phyloP scores from a whole-genome alignment of 2,888 invertebrate species.

The Caradrina kadenii region DNA sequence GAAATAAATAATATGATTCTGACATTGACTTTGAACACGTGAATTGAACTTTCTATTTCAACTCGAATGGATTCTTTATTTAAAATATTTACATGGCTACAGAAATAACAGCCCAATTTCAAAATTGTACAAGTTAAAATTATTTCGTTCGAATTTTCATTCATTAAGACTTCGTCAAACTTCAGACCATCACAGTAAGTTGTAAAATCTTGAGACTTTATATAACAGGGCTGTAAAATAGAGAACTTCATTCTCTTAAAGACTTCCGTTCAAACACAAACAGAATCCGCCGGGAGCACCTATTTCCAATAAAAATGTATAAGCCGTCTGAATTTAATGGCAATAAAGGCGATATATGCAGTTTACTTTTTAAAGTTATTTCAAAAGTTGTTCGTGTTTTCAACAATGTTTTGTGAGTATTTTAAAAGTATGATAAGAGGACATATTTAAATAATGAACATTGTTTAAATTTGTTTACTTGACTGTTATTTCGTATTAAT shows the following conservation, averaged over 20 bases:
- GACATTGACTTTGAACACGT: too few species aligned
- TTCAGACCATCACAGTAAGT: not conserved
- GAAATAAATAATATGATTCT: too few species aligned
- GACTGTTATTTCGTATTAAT: too few species aligned
- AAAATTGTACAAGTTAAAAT: not conserved
- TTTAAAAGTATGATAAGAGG: too few species aligned
- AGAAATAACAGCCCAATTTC: not conserved
- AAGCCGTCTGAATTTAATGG: conserved; percentile 31
- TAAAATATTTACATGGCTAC: too few species aligned
- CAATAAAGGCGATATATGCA: conserved; percentile 37
- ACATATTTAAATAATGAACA: too few species aligned
- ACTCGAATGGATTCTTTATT: too few species aligned
- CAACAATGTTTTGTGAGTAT: not conserved
- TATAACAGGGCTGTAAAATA: conserved; percentile 9
- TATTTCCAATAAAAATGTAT: conserved; percentile 31
- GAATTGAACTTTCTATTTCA: too few species aligned
- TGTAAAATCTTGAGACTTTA: not conserved
- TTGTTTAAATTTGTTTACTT: too few species aligned
- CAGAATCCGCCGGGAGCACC: conserved; percentile 1
- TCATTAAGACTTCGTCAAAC: not conserved
- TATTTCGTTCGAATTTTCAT: not conserved
- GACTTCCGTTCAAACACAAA: conserved; percentile 33
- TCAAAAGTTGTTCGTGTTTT: conserved; percentile 13
- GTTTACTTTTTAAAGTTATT: conserved; percentile 42
- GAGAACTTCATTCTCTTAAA: conserved; percentile 6